Evolutionary conservation across 1,140 invertebrate genomes (phyloP), one percentile per base, ranked within the genome.

Genomic region (Drosophila subobscura): DNA sequence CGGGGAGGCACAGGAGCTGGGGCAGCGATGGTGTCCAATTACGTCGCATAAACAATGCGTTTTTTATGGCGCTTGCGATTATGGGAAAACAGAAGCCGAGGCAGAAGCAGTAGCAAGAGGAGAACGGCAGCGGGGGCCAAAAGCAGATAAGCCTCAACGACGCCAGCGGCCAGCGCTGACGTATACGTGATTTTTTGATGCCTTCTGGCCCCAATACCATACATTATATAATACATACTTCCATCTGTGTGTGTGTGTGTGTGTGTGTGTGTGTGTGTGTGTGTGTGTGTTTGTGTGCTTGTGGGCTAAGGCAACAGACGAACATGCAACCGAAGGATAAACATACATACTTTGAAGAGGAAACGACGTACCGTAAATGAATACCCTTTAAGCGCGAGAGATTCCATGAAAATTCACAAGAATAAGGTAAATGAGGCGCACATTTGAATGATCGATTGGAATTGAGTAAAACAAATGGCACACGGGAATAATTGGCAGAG

Each of bases 31-130:
- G 81, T 81, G 81, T 86, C 83, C 81, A 86, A 86, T 86, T 86
- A 86, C 81, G 81, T 80, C 81, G 83, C 81, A 85, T 85, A 85
- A 85, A 86, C 81, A 85, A 86, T 85, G 81, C 81, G 81, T 85
- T 86, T 85, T 85, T 85, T 85, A 85, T 85, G 83, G 74, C 65
- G 60, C 71, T 77, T 52, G 83, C 81, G 81, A 86, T 85, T 85
- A 88, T 81, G 81, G 61, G 44, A 72, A 37, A 37, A 52, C 51
- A 68, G 33, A 49, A 57, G 46, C 77, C 74, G 71, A 50, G 80
- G 22, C 33, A 45, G 41, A 45, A 59, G 25, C 50, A 47, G 41
- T 12, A 59, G 33, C 20, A 74, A 46, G 25, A 60, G 52, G 12
- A 72, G 27, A 50, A 63, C 33, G 53, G 23, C 57, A 65, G 45